Evolutionary conservation across 1,140 invertebrate genomes (phyloP).

Genomic region (Diorhabda elongata): DNA sequence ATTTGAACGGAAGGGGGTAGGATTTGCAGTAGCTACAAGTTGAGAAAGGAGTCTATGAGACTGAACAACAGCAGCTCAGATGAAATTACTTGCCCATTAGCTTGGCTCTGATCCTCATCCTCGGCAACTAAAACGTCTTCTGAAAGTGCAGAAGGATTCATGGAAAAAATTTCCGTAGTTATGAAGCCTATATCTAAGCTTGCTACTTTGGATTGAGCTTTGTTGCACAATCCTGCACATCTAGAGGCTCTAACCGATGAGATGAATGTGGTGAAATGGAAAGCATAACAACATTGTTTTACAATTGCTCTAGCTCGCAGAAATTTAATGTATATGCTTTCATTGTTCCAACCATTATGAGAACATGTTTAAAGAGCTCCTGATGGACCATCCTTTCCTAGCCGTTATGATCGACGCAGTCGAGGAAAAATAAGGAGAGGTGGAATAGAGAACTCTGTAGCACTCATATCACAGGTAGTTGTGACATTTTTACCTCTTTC

Average conservation of each 20-base stretch:
- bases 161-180: conserved; percentile 7
- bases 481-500: conserved; percentile 7
- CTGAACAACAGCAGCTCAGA: too few species aligned
- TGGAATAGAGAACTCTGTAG: background rate
- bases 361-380: conserved; percentile 38
- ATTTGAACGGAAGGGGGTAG: too few species aligned
- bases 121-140: conserved; percentile 2
- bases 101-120: too few species aligned
- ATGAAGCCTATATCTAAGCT: conserved; percentile 6
- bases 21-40: too few species aligned
- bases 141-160: conserved; percentile 9
- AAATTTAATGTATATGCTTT: conserved; percentile 36
- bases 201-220: conserved; percentile 4
- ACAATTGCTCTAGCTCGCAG: conserved; percentile 35
- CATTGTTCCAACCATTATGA: conserved; percentile 42
- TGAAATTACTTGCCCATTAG: too few species aligned
- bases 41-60: too few species aligned
- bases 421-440: background rate
- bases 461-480: background rate
- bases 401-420: background rate
- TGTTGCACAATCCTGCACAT: conserved; percentile 12
- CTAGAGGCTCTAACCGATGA: background rate
- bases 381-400: conserved; percentile 32
- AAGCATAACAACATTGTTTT: background rate
- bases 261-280: background rate